Conservation (phyloP, 2,888 invertebrate genomes). For the Drosophila hamatofila region DNA sequence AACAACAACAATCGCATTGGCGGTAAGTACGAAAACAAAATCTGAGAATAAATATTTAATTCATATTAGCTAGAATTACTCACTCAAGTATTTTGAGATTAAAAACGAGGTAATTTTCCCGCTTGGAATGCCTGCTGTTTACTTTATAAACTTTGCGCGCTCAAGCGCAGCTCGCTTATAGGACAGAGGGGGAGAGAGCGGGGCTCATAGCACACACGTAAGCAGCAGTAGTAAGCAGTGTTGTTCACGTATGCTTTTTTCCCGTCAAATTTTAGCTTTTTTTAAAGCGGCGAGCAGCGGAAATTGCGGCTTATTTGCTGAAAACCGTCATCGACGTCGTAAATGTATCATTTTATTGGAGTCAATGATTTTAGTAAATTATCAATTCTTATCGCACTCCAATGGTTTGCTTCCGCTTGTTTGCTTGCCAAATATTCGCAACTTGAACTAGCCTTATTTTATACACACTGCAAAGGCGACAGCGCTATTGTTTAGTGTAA, state of each 20-base stretch:
- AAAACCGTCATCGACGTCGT: not conserved
- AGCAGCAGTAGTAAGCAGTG: constrained; percentile 30
- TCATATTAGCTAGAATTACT: constrained; percentile 48
- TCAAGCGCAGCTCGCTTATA: constrained; percentile 51
- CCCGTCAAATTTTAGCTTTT: constrained; percentile 14
- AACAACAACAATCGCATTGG: constrained; percentile 62
- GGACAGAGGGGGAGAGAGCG: constrained; percentile 1
- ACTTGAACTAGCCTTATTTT: not conserved
- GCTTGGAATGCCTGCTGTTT: constrained; percentile 72
- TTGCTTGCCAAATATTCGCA: not conserved
- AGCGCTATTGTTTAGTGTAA: constrained; percentile 19
- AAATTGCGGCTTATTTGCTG: not conserved
- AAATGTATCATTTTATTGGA: constrained; percentile 2
- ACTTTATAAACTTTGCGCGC: constrained; percentile 65
- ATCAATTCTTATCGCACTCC: not conserved
- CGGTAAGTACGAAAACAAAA: constrained; percentile 61
- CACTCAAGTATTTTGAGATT: constrained; percentile 44
- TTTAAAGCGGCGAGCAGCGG: constrained; percentile 9
- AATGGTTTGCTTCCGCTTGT: constrained; percentile 3
- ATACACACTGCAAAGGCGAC: not conserved
- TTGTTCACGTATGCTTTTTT: not conserved
- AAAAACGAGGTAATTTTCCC: constrained; percentile 53
- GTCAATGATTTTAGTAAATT: not conserved
- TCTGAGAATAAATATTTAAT: constrained; percentile 18
- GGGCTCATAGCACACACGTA: constrained; percentile 35